These are phyloP conservation scores for Tokudaia muenninki DNA, from an alignment of 2,797 vertebrate genomes.

Conservation along the genomic window DNA sequence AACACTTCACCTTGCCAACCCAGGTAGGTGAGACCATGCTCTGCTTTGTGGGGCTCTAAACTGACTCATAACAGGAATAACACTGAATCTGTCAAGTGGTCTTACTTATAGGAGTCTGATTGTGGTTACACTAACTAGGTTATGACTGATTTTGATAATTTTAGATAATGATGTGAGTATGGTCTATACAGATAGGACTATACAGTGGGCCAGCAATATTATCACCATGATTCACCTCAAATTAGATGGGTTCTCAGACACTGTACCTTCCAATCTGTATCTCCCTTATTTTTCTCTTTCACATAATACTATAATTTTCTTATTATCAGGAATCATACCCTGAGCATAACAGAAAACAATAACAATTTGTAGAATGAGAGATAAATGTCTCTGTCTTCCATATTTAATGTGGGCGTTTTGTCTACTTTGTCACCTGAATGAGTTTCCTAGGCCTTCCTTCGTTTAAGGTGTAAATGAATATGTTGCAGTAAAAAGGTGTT, in stretches of 20 bases:
- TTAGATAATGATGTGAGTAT: not conserved
- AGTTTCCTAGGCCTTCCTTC: not conserved
- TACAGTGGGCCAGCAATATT: not conserved
- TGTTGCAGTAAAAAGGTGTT: not conserved
- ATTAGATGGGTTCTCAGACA: not conserved
- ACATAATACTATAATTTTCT: not conserved
- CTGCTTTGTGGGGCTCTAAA: not conserved
- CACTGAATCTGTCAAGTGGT: not conserved
- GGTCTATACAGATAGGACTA: not conserved
- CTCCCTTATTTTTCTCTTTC: not conserved
- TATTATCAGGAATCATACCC: not conserved
- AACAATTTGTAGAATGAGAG: constrained; percentile 3
- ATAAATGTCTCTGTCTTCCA: not conserved
- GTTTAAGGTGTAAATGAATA: not conserved
- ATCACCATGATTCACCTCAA: not conserved
- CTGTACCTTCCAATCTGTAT: constrained; percentile 13
- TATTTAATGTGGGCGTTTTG: not conserved
- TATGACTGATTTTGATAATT: constrained; percentile 10
- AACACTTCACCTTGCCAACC: accelerated
- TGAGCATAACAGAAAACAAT: not conserved
- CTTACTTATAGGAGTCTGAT: not conserved
- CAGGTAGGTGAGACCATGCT: not conserved
- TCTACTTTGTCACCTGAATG: constrained; percentile 27
- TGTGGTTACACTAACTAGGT: not conserved
- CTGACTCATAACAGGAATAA: not conserved